These are phyloP conservation scores for Ramazzottius varieornatus DNA, from an alignment of 2,888 invertebrate species.

Conservation along the genomic window DNA sequence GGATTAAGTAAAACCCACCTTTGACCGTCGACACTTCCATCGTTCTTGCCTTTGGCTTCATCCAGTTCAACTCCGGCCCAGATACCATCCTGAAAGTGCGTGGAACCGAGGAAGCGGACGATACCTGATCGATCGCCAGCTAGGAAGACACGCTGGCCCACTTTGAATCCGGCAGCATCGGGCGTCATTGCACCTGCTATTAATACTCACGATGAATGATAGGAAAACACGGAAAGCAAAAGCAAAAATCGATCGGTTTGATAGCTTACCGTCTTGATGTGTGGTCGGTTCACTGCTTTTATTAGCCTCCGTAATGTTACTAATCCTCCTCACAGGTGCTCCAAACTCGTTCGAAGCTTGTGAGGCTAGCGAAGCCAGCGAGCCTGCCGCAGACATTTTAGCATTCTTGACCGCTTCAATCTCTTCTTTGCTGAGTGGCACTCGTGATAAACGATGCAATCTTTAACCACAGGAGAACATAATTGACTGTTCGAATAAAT, in stretches of 20 bases:
- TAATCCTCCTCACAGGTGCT: not conserved
- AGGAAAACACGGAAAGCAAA: not conserved
- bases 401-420: not conserved
- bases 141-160: not conserved
- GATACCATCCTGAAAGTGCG: slow-evolving; percentile 22
- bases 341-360: not conserved
- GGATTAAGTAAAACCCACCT: slow-evolving; percentile 18
- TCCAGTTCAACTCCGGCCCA: slow-evolving; percentile 16
- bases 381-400: not conserved
- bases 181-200: no score
- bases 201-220: no score
- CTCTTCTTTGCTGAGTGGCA: not conserved
- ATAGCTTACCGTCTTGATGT: no score
- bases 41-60: slow-evolving; percentile 22
- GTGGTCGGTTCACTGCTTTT: not conserved
- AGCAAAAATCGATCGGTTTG: not conserved
- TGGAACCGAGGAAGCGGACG: slow-evolving; percentile 22
- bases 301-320: not conserved
- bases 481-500: no score
- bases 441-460: not conserved
- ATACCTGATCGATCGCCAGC: slow-evolving; percentile 19
- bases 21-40: slow-evolving; percentile 22
- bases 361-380: not conserved
- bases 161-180: not conserved
- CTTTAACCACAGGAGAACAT: not conserved